Base-by-base conservation (phyloP, 2,888 invertebrate genomes). In the Drosophila pegasa region DNA sequence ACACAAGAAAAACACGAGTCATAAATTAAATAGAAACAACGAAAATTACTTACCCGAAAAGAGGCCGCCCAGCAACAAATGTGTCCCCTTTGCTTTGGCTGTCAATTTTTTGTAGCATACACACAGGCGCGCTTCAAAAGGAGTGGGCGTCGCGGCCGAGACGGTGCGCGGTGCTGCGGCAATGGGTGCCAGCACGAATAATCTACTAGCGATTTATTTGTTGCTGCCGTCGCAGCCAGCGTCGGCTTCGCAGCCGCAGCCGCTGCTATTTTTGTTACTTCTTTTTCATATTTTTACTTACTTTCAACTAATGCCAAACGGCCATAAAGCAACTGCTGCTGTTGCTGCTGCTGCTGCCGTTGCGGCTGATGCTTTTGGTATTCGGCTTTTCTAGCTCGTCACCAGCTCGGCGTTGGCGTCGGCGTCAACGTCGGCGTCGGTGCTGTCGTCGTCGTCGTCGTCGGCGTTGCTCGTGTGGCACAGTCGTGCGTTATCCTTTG, bases 401-500 rank as follows among this genome's bases (percentile, higher is more conserved):
- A 61, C n/a, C 71, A 54, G 56, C 60, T 57, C 35, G 63, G 48
- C 56, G 40, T 25, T n/a, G 33, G 8, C 18, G 25, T 50, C 33
- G 14, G 31, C 47, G 52, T 43, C 45, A 5, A 20, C 18, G 33
- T 22, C 48, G 48, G 7, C 45, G 25, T 41, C 10, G 43, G 6
- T 20, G 18, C 33, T 43, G 20, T 41, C 56, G 56, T 31, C 41
- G 18, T 16, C 43, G 14, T 62, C 55, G 64, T 14, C 37, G 20
- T 52, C 41, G 47, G 40, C 16, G 50, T 33, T 54, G 45, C 16
- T 70, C 80, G 84, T 64, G 64, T 31, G 61, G 48, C 67, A 52
- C 86, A 86, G 86, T 86, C 90, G 86, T 86, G 80, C 87, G 76
- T 86, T 84, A 84, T 86, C 87, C 89, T 89, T 89, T 88, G 89